These are phyloP conservation scores for Meiosimyza decipiens DNA, from an alignment of 2,888 invertebrate genomes.

Conservation along the genomic window DNA sequence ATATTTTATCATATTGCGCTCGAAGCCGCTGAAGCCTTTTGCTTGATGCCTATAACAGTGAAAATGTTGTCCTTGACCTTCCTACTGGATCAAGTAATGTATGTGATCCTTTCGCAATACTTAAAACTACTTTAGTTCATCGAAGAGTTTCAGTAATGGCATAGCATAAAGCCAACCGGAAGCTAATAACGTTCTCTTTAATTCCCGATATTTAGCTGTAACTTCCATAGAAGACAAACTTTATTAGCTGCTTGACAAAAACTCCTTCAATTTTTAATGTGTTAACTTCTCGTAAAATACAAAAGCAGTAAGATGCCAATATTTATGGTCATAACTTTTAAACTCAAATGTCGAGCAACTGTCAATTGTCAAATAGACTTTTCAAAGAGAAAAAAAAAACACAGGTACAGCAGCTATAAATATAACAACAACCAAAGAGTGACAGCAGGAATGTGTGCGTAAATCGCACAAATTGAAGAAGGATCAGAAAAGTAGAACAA, in stretches of 20 bases:
- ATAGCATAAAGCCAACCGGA: neutral
- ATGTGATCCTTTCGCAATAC: neutral
- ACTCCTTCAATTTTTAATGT: neutral
- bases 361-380: slow-evolving; percentile 58
- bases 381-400: slow-evolving; percentile 9
- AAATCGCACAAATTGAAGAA: slow-evolving; percentile 34
- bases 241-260: neutral
- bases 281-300: neutral
- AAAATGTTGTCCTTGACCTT: no score
- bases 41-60: no score
- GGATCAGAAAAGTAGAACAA: slow-evolving; percentile 33
- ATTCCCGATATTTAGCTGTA: neutral
- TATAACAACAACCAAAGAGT: neutral
- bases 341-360: slow-evolving; percentile 57
- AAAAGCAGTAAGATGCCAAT: slow-evolving; percentile 45
- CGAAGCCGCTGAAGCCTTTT: no score
- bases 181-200: neutral
- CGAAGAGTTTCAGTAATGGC: no score
- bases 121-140: neutral
- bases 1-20: no score
- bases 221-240: neutral
- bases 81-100: no score
- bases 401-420: neutral
- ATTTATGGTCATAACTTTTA: slow-evolving; percentile 60
- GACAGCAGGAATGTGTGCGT: slow-evolving; percentile 24